A percentile compares a stretch with the other conserved stretches of the same genome.
Evolutionary conservation across 1,140 invertebrate genomes (phyloP).

Genomic region (Hypsibius dujardini): DNA sequence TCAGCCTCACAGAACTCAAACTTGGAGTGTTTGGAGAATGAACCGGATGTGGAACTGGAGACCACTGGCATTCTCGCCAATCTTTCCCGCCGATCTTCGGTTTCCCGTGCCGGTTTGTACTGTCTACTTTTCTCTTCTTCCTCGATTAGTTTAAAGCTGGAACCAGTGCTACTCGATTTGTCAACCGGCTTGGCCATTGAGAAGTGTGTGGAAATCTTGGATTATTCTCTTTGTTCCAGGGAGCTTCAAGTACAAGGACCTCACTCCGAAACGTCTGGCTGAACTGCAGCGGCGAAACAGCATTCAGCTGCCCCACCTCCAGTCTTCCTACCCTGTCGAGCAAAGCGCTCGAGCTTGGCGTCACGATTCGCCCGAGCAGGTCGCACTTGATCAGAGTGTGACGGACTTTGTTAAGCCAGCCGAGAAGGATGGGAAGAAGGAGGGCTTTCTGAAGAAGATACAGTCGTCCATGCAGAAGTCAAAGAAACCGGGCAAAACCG

Average conservation of each 20-base stretch:
- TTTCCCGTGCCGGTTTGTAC: not conserved
- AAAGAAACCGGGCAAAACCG: not conserved
- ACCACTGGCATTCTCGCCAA: not conserved
- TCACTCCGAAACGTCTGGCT: not conserved
- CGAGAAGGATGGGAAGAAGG: not conserved
- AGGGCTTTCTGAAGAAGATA: not conserved
- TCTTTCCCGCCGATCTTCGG: not conserved
- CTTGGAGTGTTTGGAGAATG: too few species aligned
- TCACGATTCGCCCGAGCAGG: not conserved
- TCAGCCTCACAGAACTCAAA: too few species aligned
- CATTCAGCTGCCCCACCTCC: not conserved
- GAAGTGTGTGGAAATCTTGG: not conserved
- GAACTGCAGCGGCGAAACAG: not conserved
- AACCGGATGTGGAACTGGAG: not conserved
- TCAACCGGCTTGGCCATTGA: too few species aligned
- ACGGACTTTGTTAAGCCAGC: not conserved
- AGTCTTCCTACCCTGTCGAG: slow-evolving; percentile 9
- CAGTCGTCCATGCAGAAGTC: not conserved
- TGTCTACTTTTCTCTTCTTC: not conserved
- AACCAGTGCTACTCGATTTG: too few species aligned
- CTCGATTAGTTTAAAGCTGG: too few species aligned
- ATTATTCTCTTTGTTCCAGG: not conserved
- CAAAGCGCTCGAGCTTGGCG: not conserved
- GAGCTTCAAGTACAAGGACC: slow-evolving; percentile 1
- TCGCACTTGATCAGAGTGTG: too few species aligned